Evolutionary conservation across 2,113 vertebrate genomes (phyloP).

Genomic region (Pseudorectes ferrugineus): DNA sequence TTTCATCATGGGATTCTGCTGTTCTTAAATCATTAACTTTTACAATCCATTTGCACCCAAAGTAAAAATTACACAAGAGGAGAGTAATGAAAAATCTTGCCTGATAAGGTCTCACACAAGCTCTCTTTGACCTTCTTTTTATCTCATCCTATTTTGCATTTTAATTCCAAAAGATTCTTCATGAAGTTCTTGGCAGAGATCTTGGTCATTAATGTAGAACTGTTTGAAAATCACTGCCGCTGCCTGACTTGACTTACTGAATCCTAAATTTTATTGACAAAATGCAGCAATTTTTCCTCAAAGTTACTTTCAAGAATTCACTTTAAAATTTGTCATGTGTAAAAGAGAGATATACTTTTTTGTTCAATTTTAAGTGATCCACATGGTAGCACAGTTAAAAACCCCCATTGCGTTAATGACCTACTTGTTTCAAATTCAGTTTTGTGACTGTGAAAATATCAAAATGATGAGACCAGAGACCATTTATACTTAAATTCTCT

Average conservation of each 20-base stretch:
- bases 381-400: background rate
- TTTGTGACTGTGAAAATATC: background rate
- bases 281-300: background rate
- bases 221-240: background rate
- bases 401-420: background rate
- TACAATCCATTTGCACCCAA: background rate
- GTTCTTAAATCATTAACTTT: slow-evolving; percentile 33
- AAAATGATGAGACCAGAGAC: background rate
- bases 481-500: background rate
- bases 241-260: background rate
- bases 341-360: background rate
- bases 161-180: background rate
- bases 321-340: background rate
- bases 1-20: background rate
- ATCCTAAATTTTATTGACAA: background rate
- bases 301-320: background rate
- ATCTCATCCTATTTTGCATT: background rate
- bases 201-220: background rate
- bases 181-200: background rate
- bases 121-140: background rate
- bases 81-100: background rate
- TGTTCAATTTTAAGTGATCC: background rate
- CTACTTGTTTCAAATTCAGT: background rate
- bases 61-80: background rate
- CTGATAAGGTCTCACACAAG: background rate